Evolutionary conservation across 2,888 invertebrate species (phyloP).

Genomic region (Lacanobia oleracea): DNA sequence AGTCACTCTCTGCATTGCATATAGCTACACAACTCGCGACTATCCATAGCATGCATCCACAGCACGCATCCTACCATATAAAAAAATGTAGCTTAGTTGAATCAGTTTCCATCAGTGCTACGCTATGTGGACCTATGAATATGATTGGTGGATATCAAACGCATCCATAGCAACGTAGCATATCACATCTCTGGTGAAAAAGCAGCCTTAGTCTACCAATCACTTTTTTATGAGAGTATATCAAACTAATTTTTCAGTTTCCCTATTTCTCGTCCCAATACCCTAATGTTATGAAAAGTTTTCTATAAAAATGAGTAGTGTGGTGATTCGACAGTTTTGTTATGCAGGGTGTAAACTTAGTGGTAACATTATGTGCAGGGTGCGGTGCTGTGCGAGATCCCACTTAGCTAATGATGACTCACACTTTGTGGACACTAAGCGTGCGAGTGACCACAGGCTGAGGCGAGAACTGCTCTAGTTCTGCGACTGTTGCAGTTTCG

Average conservation of each 20-base stretch:
- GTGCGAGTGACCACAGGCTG: conserved; percentile 10
- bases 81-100: no score
- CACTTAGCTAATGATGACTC: conserved; percentile 76
- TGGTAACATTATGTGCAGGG: conserved; percentile 60
- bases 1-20: no score
- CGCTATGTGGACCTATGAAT: no score
- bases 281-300: background rate
- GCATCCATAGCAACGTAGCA: no score
- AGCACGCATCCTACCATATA: no score
- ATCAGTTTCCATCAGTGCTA: no score
- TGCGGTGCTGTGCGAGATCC: conserved; percentile 66
- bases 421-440: conserved; percentile 58
- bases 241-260: background rate
- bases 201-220: no score
- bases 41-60: no score
- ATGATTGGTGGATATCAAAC: no score
- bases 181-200: no score
- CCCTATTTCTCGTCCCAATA: background rate
- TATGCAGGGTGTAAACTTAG: conserved; percentile 50
- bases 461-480: conserved; percentile 7
- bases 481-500: background rate
- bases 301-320: conserved; percentile 31
- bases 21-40: no score
- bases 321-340: conserved; percentile 58
- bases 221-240: background rate